Conservation (phyloP, 2,888 invertebrate genomes). For the Tinea trinotella region DNA sequence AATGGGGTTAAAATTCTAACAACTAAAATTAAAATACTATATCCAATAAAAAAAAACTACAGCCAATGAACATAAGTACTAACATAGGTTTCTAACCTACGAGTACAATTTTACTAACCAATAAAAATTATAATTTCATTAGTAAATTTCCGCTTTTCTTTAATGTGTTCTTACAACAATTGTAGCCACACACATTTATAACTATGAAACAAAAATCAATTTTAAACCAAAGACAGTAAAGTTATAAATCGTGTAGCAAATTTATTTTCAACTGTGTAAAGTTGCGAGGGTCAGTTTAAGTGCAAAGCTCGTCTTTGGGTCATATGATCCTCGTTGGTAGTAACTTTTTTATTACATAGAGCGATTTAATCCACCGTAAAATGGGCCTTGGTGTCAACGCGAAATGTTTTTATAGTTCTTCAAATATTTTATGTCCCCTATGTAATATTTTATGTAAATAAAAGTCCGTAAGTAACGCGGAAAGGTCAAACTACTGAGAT, state of each 20-base stretch:
- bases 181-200: not conserved
- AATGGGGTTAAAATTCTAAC: too few species aligned
- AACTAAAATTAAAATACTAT: too few species aligned
- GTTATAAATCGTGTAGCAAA: not conserved
- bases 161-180: not conserved
- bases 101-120: not conserved
- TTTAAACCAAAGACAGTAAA: not conserved
- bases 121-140: slow-evolving; percentile 13
- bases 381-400: not conserved
- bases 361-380: slow-evolving; percentile 13
- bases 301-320: not conserved
- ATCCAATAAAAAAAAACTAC: too few species aligned
- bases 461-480: not conserved
- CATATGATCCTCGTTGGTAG: not conserved
- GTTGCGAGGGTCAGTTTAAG: slow-evolving; percentile 5
- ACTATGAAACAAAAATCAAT: too few species aligned
- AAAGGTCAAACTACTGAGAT: not conserved
- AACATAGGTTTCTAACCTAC: not conserved
- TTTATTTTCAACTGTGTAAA: not conserved
- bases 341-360: not conserved
- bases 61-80: too few species aligned
- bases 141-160: slow-evolving; percentile 1
- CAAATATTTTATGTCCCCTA: slow-evolving; percentile 3
- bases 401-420: slow-evolving; percentile 13
- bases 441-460: slow-evolving; percentile 13